Percentiles rank a stretch among this genome's conserved stretches.
Evolutionary conservation across 2,113 vertebrate genomes (phyloP).

Genomic region (Oriolus oriolus): DNA sequence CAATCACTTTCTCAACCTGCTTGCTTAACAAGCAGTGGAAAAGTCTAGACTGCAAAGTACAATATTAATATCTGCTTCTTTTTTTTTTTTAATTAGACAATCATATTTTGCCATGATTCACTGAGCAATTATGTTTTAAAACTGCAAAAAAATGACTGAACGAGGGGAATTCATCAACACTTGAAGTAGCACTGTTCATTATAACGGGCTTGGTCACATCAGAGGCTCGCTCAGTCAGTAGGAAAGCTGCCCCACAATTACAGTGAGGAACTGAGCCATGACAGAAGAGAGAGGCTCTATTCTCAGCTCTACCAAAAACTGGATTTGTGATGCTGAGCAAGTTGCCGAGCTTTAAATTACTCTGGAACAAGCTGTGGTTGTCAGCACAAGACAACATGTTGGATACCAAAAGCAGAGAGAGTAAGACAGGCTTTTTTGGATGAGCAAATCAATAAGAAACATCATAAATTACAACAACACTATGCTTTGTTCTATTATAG

Average conservation of each 20-base stretch:
- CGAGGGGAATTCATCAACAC: not conserved
- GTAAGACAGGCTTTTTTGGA: not conserved
- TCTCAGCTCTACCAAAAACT: not conserved
- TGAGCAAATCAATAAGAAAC: not conserved
- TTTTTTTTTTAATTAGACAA: not conserved
- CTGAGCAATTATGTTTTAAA: not conserved
- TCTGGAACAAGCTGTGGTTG: not conserved
- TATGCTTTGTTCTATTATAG: conserved; percentile 21
- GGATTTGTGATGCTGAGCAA: not conserved
- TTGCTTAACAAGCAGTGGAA: not conserved
- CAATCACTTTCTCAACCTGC: not conserved
- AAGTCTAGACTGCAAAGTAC: not conserved
- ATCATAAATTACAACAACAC: not conserved
- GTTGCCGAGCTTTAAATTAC: not conserved
- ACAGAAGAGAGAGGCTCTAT: not conserved
- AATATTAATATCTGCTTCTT: not conserved
- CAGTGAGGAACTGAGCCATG: not conserved
- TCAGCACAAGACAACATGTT: not conserved
- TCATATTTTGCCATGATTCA: not conserved
- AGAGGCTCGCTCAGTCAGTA: not conserved
- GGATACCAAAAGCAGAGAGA: not conserved
- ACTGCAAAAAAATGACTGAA: not conserved
- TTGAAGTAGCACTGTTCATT: not conserved
- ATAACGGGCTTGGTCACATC: not conserved
- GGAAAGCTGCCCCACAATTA: not conserved